Evolutionary conservation across 2,113 vertebrate genomes (phyloP), one percentile per base, ranked within the genome.

Genomic region (Candoia aspera): DNA sequence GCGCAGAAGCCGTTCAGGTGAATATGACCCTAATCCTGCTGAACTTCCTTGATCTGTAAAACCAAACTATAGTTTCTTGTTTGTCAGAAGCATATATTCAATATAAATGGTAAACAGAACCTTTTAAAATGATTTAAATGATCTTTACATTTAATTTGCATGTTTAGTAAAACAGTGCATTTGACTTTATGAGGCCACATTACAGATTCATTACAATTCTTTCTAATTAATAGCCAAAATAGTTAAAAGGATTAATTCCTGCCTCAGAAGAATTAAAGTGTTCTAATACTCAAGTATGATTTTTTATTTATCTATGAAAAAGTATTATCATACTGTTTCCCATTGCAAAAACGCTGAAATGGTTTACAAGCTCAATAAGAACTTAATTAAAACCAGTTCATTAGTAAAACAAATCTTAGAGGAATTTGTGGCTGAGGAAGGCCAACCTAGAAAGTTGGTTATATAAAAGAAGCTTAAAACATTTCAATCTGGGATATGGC

Each of bases 1-100:
- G 94, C 90, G 90, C 96, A 55, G 97, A 98, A 62, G 94, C 95
- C 9, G 53, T 98, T 95, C 98, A 98, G 98, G 99, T 99, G 96
- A 92, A 86, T 95, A 60, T 33, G 8, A 1, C 1, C 33, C 60
- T 90, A 84, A 58, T 59, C 9, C 26, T 12, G 0, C 6, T 24
- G 58, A 90, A 92, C 29, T 60, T 84, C 58, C 21, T 55, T 5
- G 6, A 24, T 49, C 42, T 53, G 26, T 24, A 60, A 33, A 88
- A 37, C 55, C 58, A 49, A 92, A 60, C 9, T 42, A 0, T 4
- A 68, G 9, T 83, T 83, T n/a, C 11, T 42, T 79, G 1, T 59
- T 29, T 33, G 24, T 1, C 64, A 73, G 13, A 23, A 11, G 54
- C 37, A n/a, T 12, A 10, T 64, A 9, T 84, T 79, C 33, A 12